These are phyloP conservation scores for Diorhabda sublineata DNA, from an alignment of 1,140 invertebrate genomes.

Conservation along the genomic window DNA sequence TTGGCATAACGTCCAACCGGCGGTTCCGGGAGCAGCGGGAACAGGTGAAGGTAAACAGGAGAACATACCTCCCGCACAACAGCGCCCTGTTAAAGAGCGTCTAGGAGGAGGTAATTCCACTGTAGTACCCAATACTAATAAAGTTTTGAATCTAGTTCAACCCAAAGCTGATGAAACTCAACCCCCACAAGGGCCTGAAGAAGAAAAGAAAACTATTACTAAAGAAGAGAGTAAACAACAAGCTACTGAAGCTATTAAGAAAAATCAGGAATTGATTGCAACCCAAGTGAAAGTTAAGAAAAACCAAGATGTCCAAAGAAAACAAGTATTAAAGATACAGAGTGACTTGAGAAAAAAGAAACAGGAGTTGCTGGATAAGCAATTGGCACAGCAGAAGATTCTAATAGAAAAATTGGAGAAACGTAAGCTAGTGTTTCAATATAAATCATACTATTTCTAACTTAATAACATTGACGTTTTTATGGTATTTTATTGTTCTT, in stretches of 20 bases:
- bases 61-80: conserved; percentile 52
- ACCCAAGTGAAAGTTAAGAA: conserved; percentile 59
- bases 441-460: too few species aligned
- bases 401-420: conserved; percentile 71
- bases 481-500: too few species aligned
- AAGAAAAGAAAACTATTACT: conserved; percentile 33
- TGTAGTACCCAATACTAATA: conserved; percentile 49
- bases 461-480: too few species aligned
- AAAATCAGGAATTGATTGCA: conserved; percentile 59
- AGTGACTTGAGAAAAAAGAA: conserved; percentile 71
- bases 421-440: conserved; percentile 46
- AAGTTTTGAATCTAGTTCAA: conserved; percentile 50
- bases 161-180: conserved; percentile 51
- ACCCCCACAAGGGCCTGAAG: conserved; percentile 43
- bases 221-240: conserved; percentile 47
- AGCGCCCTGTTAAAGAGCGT: conserved; percentile 53
- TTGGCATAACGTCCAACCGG: conserved; percentile 59
- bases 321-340: conserved; percentile 67
- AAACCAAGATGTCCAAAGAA: conserved; percentile 62
- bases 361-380: conserved; percentile 73
- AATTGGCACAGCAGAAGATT: conserved; percentile 71
- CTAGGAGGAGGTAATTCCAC: conserved; percentile 41
- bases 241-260: conserved; percentile 57
- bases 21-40: not conserved
- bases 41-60: conserved; percentile 52